phyloP scores from a whole-genome alignment of 2,113 vertebrate genomes.

The Erpornis zantholeuca region DNA sequence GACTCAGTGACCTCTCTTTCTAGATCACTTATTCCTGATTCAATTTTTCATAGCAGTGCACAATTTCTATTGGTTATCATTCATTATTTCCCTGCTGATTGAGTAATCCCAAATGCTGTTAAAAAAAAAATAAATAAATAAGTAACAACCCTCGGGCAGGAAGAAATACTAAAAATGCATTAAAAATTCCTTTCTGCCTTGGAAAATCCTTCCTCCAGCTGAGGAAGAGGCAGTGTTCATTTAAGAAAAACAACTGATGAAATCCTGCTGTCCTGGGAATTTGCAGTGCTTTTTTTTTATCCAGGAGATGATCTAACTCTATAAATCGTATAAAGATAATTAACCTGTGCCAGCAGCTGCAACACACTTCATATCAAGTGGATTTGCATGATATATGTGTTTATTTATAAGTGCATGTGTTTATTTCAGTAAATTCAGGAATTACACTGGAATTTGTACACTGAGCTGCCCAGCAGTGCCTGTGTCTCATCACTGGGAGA shows the following conservation, averaged over 20 bases:
- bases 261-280: not conserved
- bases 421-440: not conserved
- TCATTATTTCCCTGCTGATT: constrained; percentile 1
- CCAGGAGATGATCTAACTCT: not conserved
- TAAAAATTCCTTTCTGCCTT: not conserved
- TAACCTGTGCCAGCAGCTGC: not conserved
- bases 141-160: not conserved
- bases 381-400: not conserved
- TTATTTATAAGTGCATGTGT: not conserved
- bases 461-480: not conserved
- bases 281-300: not conserved
- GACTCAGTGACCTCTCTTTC: constrained; percentile 4
- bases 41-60: not conserved
- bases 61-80: not conserved
- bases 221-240: not conserved
- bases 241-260: not conserved
- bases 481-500: not conserved
- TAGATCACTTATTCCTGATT: constrained; percentile 33
- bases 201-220: not conserved
- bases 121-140: not conserved
- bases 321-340: not conserved
- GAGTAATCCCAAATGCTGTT: not conserved
- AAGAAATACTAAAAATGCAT: not conserved
- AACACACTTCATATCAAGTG: not conserved
- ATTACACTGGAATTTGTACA: not conserved